A percentile compares a stretch with the other conserved stretches of the same genome.
phyloP scores from a whole-genome alignment of 1,140 invertebrate species.

The Drosophila pectinifera region DNA sequence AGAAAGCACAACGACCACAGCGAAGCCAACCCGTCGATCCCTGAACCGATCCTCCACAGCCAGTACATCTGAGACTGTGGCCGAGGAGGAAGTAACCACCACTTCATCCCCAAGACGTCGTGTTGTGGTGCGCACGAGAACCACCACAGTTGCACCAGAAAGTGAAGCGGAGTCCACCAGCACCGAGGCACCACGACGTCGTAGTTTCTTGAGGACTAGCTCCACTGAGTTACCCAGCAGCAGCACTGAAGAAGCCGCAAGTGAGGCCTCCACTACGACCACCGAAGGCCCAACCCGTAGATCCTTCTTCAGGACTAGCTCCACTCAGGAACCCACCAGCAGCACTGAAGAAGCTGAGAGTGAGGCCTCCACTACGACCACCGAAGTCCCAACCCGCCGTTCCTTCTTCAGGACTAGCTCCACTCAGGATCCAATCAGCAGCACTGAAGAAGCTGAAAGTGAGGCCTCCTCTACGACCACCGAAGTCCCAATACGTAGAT shows the following conservation, averaged over 20 bases:
- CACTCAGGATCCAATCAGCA: neutral
- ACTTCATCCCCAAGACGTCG: conserved; percentile 6
- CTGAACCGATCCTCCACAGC: neutral
- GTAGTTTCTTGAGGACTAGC: conserved; percentile 10
- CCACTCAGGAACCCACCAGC: neutral
- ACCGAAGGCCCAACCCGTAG: conserved; percentile 8
- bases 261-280: neutral
- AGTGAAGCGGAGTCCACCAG: neutral
- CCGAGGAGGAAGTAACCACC: conserved; percentile 10
- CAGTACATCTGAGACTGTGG: conserved; percentile 2
- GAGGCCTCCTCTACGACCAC: neutral
- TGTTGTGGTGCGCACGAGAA: conserved; percentile 12
- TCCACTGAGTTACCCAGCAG: conserved; percentile 2
- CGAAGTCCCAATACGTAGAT: conserved; percentile 7
- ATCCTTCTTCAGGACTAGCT: conserved; percentile 6
- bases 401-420: conserved; percentile 12
- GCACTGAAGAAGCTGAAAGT: neutral
- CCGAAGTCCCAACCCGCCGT: conserved; percentile 18
- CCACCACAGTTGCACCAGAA: conserved; percentile 10
- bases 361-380: neutral
- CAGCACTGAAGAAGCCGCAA: neutral
- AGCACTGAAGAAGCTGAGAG: neutral
- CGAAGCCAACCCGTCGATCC: conserved; percentile 2
- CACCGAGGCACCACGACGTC: conserved; percentile 14
- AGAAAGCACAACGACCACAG: conserved; percentile 6